Base-by-base conservation (phyloP, 2,113 vertebrate species). In the Syrrhaptes paradoxus region DNA sequence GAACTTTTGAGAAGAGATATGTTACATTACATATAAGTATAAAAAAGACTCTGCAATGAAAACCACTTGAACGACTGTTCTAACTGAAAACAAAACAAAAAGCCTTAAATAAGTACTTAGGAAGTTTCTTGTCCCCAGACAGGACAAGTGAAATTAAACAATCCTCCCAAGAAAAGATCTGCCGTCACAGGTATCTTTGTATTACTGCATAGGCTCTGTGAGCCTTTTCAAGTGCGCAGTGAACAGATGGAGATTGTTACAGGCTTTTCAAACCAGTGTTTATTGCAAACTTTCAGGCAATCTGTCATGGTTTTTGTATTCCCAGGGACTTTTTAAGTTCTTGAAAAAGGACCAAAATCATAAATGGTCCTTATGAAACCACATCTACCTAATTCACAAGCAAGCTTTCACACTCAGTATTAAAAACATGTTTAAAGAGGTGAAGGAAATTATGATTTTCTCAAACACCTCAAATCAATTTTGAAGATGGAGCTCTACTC, bases 141-240 rank as follows among this genome's bases (percentile, higher is more conserved):
- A 96, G 19, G 79, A 93, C 41, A 92, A 83, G 87, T 72, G 89
- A 96, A 96, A 97, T 97, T 95, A 93, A 97, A 96, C 93, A 94
- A 91, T 88, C 57, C 63, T 94, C 94, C 22, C 38, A 92, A 97
- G 91, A 93, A 94, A 94, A 81, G 71, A 70, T 34, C 17, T 91
- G 77, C 57, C 58, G 20, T 94, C 80, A 46, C 70, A 95, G 95
- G 89, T 95, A 94, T 92, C 71, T 94, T 85, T 34, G 11, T 77
- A 67, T 78, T 84, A 65, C 61, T 36, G 63, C 75, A 87, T 6
- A 59, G 66, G 31, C 41, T 95, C 63, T 57, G 57, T 87, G 88
- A 79, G 63, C 87, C 81, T 95, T 96, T 96, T 96, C 80, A 95
- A 95, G 72, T 87, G 57, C 95, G 36, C 48, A 62, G 55, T 70